These are phyloP conservation scores for Adelosebastes latens DNA, from an alignment of 2,797 vertebrate species.

Conservation along the genomic window DNA sequence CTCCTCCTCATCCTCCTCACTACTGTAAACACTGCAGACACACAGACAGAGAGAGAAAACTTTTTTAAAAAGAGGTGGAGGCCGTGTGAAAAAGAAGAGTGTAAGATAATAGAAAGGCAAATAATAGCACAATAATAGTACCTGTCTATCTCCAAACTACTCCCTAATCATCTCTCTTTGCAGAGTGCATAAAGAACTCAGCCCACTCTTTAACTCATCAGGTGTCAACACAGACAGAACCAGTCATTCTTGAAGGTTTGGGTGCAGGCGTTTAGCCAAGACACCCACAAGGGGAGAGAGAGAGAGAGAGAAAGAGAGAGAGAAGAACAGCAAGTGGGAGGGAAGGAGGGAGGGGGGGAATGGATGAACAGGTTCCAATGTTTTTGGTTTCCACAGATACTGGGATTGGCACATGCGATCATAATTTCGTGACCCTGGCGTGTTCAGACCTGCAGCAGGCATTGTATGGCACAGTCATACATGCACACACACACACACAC, in stretches of 20 bases:
- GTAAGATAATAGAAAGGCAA: slow-evolving; percentile 30
- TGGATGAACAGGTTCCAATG: slow-evolving; percentile 95
- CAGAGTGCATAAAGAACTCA: slow-evolving; percentile 57
- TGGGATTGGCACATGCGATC: slow-evolving; percentile 89
- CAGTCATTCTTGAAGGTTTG: slow-evolving; percentile 92
- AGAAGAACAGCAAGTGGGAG: slow-evolving; percentile 20
- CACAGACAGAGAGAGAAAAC: not conserved
- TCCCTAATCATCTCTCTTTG: slow-evolving; percentile 65
- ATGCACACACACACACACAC: slow-evolving; percentile 37
- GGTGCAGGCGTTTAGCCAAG: slow-evolving; percentile 80
- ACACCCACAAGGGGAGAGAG: slow-evolving; percentile 70
- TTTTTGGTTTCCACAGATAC: slow-evolving; percentile 99
- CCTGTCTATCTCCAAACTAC: slow-evolving; percentile 45
- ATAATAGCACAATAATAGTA: slow-evolving; percentile 37
- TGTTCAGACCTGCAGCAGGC: slow-evolving; percentile 92
- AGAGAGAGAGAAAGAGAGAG: slow-evolving; percentile 10
- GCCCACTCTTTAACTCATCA: slow-evolving; percentile 74
- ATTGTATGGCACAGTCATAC: slow-evolving; percentile 84
- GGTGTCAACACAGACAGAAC: slow-evolving; percentile 84
- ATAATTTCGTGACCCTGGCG: slow-evolving; percentile 84
- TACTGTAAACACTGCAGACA: slow-evolving; percentile 93
- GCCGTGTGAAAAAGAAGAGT: slow-evolving; percentile 21
- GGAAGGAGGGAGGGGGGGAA: slow-evolving; percentile 41
- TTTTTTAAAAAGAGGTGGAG: slow-evolving; percentile 18
- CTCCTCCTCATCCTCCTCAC: slow-evolving; percentile 98